Conservation (phyloP, 2,888 invertebrate genomes). For the Ischnura elegans region DNA sequence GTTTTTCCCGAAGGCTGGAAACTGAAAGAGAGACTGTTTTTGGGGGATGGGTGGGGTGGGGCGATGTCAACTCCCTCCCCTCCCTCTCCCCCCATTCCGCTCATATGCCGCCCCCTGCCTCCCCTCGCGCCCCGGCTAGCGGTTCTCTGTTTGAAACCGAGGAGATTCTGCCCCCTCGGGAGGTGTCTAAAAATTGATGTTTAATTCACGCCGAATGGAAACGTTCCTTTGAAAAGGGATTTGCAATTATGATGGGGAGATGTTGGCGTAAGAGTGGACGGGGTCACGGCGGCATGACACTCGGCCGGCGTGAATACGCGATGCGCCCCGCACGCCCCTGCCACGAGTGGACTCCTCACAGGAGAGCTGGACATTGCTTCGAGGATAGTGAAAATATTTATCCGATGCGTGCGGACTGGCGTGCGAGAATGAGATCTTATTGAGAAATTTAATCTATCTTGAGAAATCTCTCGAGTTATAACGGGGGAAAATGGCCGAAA, state of each 20-base stretch:
- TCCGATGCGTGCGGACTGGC: too few relatives aligned
- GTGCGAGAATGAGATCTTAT: too few relatives aligned
- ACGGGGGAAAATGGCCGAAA: too few relatives aligned
- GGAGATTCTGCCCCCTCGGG: background rate
- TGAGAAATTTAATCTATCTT: too few relatives aligned
- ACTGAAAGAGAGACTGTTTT: background rate
- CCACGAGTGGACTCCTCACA: background rate
- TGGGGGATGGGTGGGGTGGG: background rate
- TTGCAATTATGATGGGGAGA: background rate
- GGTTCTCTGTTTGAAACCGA: background rate
- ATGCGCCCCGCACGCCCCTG: background rate
- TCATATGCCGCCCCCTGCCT: background rate
- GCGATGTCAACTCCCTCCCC: background rate
- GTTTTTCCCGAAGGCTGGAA: conserved; percentile 19
- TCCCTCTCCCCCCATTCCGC: background rate
- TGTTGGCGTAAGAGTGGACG: background rate
- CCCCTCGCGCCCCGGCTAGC: background rate
- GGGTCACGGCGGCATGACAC: conserved; percentile 4
- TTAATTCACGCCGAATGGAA: conserved; percentile 18
- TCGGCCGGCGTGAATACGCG: background rate
- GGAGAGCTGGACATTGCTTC: background rate
- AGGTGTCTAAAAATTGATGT: background rate
- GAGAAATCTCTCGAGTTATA: too few relatives aligned
- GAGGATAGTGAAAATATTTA: too few relatives aligned
- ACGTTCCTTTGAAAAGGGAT: background rate